Evolutionary conservation across 1,140 invertebrate species (phyloP).

Genomic region (Asobara japonica): DNA sequence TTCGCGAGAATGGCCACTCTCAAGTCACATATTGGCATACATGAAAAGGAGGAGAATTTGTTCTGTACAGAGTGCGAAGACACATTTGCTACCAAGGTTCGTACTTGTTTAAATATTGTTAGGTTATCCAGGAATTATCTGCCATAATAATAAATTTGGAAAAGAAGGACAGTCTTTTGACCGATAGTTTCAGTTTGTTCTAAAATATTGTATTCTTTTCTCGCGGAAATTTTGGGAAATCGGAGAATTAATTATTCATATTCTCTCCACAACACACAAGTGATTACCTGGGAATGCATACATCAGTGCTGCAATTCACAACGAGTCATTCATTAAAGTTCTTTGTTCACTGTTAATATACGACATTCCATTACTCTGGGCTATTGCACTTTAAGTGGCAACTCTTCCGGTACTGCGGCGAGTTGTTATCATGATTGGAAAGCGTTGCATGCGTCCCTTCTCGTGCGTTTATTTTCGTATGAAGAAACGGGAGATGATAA

Average conservation of each 20-base stretch:
- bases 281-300: background rate
- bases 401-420: conserved; percentile 26
- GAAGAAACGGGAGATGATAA: background rate
- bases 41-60: conserved; percentile 76
- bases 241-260: no score
- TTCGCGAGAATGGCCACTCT: conserved; percentile 76
- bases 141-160: no score
- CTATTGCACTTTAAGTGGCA: conserved; percentile 32
- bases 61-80: conserved; percentile 77
- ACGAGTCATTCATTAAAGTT: conserved; percentile 13
- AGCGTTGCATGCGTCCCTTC: background rate
- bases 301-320: background rate
- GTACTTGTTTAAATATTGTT: no score
- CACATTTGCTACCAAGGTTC: conserved; percentile 74
- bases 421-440: background rate
- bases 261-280: background rate
- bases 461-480: background rate
- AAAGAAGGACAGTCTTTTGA: no score
- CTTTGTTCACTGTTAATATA: background rate
- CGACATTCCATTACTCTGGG: conserved; percentile 20
- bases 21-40: conserved; percentile 76
- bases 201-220: no score
- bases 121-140: no score
- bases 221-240: no score
- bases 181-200: no score